Percentiles rank a stretch among this genome's conserved stretches.
phyloP scores from a whole-genome alignment of 2,888 invertebrate genomes.

The Caradrina kadenii region DNA sequence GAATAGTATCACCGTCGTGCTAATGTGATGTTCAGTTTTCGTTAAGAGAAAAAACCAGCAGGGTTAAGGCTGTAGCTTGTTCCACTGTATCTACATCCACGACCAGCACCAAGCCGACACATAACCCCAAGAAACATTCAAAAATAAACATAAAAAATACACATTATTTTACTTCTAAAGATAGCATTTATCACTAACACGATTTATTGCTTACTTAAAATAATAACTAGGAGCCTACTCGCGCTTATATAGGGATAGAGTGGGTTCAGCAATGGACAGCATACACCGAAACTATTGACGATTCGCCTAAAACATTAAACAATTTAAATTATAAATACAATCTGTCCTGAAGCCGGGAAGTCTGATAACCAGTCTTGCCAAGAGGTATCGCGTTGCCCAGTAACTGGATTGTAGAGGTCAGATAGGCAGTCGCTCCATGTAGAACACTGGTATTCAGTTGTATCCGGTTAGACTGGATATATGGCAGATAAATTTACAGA shows the following conservation, averaged over 20 bases:
- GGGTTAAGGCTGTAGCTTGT: too few relatives aligned
- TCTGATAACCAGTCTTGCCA: too few relatives aligned
- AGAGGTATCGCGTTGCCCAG: too few relatives aligned
- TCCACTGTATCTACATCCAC: background rate
- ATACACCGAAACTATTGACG: conserved; percentile 17
- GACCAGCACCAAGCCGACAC: conserved; percentile 1
- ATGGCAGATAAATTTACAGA: too few relatives aligned
- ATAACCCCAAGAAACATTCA: conserved; percentile 21
- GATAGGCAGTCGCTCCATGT: too few relatives aligned
- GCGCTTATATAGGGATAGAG: conserved; percentile 32
- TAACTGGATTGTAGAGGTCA: too few relatives aligned
- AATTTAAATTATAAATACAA: too few relatives aligned
- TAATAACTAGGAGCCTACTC: conserved; percentile 51
- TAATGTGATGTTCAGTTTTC: too few relatives aligned
- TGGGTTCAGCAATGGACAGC: background rate
- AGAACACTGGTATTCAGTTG: too few relatives aligned
- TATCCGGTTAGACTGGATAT: too few relatives aligned
- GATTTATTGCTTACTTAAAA: conserved; percentile 64
- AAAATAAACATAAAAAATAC: conserved; percentile 50
- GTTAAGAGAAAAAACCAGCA: background rate
- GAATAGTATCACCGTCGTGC: too few relatives aligned
- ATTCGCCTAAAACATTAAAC: background rate
- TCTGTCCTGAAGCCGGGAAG: too few relatives aligned
- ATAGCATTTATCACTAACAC: conserved; percentile 68
- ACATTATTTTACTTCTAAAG: conserved; percentile 56